Conservation (phyloP, 64 coral and sea anemone genomes). For the Platygyra sinensis region DNA sequence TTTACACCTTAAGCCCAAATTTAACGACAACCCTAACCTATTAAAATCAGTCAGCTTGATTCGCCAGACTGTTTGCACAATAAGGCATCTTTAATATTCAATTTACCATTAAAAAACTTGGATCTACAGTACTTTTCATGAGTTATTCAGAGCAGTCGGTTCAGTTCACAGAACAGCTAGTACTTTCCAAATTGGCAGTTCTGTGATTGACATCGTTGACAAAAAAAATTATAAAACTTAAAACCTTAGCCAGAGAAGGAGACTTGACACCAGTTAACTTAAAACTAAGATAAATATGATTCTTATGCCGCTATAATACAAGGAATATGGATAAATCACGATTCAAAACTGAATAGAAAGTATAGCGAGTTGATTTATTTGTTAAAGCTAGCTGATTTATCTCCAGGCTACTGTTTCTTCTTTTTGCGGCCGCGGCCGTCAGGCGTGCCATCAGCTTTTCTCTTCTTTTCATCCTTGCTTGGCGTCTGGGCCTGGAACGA, state of each 20-base stretch:
- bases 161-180: too few relatives aligned
- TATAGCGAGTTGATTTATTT: conserved; percentile 14
- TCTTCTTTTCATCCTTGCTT: conserved; percentile 72
- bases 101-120: too few relatives aligned
- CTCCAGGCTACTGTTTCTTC: conserved; percentile 66
- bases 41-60: too few relatives aligned
- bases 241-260: too few relatives aligned
- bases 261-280: background rate
- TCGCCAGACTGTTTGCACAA: too few relatives aligned
- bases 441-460: conserved; percentile 96
- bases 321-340: background rate
- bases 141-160: too few relatives aligned
- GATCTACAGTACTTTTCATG: too few relatives aligned
- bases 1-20: too few relatives aligned
- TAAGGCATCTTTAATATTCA: too few relatives aligned
- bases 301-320: conserved; percentile 31
- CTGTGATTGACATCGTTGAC: too few relatives aligned
- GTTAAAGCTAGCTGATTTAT: background rate
- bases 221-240: background rate
- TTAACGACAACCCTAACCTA: too few relatives aligned
- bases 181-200: too few relatives aligned
- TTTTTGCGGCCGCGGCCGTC: conserved; percentile 94
- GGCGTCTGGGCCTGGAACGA: conserved; percentile 26
- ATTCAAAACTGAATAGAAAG: background rate
- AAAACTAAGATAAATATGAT: background rate